Conservation (phyloP, 2,113 vertebrate species). For the Anser brachyrhynchus region DNA sequence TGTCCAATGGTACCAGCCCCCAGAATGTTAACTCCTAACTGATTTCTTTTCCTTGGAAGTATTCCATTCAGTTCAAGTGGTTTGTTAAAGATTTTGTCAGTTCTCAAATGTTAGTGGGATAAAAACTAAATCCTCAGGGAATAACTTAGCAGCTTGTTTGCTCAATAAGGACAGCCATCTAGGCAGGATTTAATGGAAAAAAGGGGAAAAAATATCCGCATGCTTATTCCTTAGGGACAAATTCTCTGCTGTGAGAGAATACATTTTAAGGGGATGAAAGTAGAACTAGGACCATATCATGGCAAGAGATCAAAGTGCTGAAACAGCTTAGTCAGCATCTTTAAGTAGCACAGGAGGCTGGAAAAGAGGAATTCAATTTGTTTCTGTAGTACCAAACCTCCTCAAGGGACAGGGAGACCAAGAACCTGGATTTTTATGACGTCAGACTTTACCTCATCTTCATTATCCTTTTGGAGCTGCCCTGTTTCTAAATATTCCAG, state of each 20-base stretch:
- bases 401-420: not conserved
- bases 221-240: slow-evolving; percentile 19
- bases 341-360: slow-evolving; percentile 6
- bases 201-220: not conserved
- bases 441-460: not conserved
- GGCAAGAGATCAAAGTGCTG: slow-evolving; percentile 37
- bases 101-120: not conserved
- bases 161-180: not conserved
- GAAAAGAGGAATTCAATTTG: slow-evolving; percentile 6
- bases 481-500: not conserved
- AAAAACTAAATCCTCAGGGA: not conserved
- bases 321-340: slow-evolving; percentile 20
- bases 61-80: not conserved
- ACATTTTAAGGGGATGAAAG: slow-evolving; percentile 10
- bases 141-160: not conserved
- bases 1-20: not conserved
- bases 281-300: not conserved
- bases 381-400: not conserved
- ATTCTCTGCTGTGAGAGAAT: not conserved
- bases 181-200: not conserved
- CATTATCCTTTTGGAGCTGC: not conserved
- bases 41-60: not conserved
- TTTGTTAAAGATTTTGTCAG: not conserved
- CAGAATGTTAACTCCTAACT: not conserved
- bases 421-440: not conserved